Evolutionary conservation across 2,113 vertebrate species (phyloP), one percentile per base, ranked within the genome.

Genomic region (Galemys pyrenaicus): DNA sequence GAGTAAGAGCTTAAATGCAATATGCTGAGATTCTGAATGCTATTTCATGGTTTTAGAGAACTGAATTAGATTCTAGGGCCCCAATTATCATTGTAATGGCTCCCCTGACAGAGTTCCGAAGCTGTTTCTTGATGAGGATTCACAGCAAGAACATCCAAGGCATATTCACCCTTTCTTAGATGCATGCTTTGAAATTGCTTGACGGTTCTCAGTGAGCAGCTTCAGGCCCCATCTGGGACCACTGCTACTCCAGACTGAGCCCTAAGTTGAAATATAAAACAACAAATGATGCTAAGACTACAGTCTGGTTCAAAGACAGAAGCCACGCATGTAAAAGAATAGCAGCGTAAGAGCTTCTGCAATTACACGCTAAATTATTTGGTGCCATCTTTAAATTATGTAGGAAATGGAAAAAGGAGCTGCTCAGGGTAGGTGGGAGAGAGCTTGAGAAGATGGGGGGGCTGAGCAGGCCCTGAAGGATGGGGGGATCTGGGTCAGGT

Each of bases 1-100:
- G 41, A 51, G 26, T 51, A 51, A 75, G 75, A 79, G 20, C 74
- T 92, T 82, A 37, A 83, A 70, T 83, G 87, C 87, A 80, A 22
- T 35, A 87, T 74, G 64, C 90, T 46, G 62, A 56, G 71, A 68
- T 49, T 75, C 54, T 6, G 26, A 71, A n/a, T 41, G 44, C 77
- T 51, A 41, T 67, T 75, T 70, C 79, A 62, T 26, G 41, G n/a
- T 67, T 84, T 75, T 71, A 89, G 92, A 87, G 65, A 54, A 88
- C 30, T 37, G 65, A n/a, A 81, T 78, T 82, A n/a, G 65, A 81
- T 85, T 67, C 75, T 60, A 49, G 95, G 77, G 22, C 71, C 80
- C 54, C 74, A 15, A 0, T 75, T 67, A 64, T 54, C 35, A 0
- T 22, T 0, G 10, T 8, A 13, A 58, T 44, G n/a, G 51, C 75